phyloP scores from a whole-genome alignment of 1,140 invertebrate species.

The Papilio machaon region DNA sequence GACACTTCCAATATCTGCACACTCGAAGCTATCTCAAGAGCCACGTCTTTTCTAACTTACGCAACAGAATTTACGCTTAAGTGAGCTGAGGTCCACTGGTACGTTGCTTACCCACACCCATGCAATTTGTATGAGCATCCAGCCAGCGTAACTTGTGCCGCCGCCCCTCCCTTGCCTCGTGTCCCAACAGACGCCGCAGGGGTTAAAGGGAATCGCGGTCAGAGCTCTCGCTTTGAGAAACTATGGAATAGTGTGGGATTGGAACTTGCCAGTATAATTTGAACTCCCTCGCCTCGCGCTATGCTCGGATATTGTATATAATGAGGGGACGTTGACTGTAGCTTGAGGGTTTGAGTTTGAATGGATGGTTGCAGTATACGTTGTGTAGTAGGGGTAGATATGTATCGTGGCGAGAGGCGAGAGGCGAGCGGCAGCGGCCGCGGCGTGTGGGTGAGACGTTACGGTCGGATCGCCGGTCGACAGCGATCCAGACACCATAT shows the following conservation, averaged over 20 bases:
- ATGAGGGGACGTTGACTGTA: constrained; percentile 46
- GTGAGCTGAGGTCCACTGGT: constrained; percentile 73
- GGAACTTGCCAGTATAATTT: constrained; percentile 58
- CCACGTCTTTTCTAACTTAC: constrained; percentile 79
- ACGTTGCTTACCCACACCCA: constrained; percentile 77
- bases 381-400: constrained; percentile 70
- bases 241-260: constrained; percentile 78
- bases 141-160: constrained; percentile 48
- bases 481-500: constrained; percentile 63
- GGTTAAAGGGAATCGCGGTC: constrained; percentile 65
- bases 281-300: constrained; percentile 47
- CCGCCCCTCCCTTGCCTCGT: constrained; percentile 53
- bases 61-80: constrained; percentile 81
- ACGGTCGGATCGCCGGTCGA: constrained; percentile 79
- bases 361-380: constrained; percentile 49
- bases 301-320: constrained; percentile 34
- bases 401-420: constrained; percentile 75
- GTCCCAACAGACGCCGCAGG: constrained; percentile 57
- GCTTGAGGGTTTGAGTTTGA: constrained; percentile 45
- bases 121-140: constrained; percentile 70
- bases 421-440: constrained; percentile 66
- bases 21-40: constrained; percentile 69
- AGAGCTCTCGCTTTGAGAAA: constrained; percentile 77
- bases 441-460: constrained; percentile 81
- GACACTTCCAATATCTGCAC: constrained; percentile 65